Evolutionary conservation across 64 coral and sea anemone species (phyloP).

Genomic region (Platygyra sinensis): DNA sequence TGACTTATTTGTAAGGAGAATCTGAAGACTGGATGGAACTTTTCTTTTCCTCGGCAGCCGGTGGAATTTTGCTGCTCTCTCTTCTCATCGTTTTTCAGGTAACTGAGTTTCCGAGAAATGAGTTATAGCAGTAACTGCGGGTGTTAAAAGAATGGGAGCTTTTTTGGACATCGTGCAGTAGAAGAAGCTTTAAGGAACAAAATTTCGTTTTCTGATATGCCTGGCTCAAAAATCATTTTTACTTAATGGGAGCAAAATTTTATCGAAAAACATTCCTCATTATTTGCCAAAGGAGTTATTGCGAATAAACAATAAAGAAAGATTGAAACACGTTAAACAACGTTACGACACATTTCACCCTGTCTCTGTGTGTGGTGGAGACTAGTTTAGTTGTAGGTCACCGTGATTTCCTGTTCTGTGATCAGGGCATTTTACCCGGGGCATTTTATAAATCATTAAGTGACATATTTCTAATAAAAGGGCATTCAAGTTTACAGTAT

Average conservation of each 20-base stretch:
- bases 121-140: too few relatives aligned
- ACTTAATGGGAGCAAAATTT: background rate
- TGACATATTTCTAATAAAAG: background rate
- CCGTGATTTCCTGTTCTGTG: background rate
- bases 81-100: slow-evolving; percentile 5
- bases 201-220: background rate
- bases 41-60: too few relatives aligned
- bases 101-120: background rate
- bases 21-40: background rate
- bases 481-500: background rate
- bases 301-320: background rate
- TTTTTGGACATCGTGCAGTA: background rate
- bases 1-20: background rate
- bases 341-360: too few relatives aligned
- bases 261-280: background rate
- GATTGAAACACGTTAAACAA: background rate
- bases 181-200: background rate
- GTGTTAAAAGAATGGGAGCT: background rate
- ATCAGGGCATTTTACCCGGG: too few relatives aligned
- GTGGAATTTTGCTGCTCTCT: background rate
- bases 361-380: background rate
- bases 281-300: too few relatives aligned
- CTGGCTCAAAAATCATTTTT: too few relatives aligned
- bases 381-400: background rate
- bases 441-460: background rate